phyloP scores from a whole-genome alignment of 2,888 invertebrate species.

The Habrosyne pyritoides region DNA sequence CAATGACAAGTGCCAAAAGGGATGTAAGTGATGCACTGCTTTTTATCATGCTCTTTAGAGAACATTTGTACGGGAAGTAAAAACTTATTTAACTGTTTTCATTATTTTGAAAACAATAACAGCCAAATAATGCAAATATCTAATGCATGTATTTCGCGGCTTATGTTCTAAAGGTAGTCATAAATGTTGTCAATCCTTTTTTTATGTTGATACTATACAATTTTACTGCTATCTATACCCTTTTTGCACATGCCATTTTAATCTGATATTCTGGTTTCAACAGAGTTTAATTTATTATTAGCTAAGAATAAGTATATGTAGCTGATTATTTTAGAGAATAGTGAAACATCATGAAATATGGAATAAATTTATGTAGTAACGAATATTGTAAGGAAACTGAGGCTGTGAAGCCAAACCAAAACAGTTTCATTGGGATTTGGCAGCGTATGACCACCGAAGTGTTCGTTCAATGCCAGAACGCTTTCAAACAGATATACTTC shows the following conservation, averaged over 20 bases:
- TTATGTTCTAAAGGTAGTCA: too few relatives aligned
- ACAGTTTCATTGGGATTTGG: slow-evolving; percentile 52
- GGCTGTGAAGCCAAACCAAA: slow-evolving; percentile 78
- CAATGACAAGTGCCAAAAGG: not conserved
- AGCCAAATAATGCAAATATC: too few relatives aligned
- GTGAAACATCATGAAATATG: slow-evolving; percentile 48
- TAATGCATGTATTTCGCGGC: too few relatives aligned
- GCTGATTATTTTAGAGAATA: slow-evolving; percentile 41
- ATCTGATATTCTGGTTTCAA: slow-evolving; percentile 10
- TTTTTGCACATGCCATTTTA: not conserved
- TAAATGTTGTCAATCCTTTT: too few relatives aligned
- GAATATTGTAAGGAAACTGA: slow-evolving; percentile 59
- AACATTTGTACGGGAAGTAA: too few relatives aligned
- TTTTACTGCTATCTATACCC: not conserved
- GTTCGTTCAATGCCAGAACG: slow-evolving; percentile 16
- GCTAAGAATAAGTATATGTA: slow-evolving; percentile 38
- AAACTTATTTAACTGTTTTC: too few relatives aligned
- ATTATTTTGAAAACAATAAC: too few relatives aligned
- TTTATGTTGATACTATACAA: not conserved
- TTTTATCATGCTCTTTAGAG: too few relatives aligned
- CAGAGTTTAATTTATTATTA: slow-evolving; percentile 36
- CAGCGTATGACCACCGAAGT: slow-evolving; percentile 33
- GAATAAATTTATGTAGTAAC: slow-evolving; percentile 61
- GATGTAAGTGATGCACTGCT: not conserved
- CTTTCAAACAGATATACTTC: slow-evolving; percentile 1